phyloP scores from a whole-genome alignment of 2,888 invertebrate genomes.

The Dexiosoma caninum region DNA sequence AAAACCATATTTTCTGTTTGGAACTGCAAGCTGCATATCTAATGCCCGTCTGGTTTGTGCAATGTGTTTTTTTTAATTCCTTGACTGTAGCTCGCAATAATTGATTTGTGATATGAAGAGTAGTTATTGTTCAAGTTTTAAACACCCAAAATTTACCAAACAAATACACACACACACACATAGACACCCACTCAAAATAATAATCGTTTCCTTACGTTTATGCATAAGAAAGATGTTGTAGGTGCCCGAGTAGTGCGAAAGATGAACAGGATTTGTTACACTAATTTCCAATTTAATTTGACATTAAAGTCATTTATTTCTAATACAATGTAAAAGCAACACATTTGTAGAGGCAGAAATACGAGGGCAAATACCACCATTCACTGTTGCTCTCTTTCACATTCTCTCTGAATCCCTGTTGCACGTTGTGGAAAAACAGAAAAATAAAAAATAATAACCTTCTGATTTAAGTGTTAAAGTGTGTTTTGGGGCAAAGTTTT shows the following conservation, averaged over 20 bases:
- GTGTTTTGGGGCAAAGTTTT: slow-evolving; percentile 29
- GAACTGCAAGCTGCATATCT: background rate
- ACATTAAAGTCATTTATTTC: slow-evolving; percentile 72
- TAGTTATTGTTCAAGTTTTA: slow-evolving; percentile 11
- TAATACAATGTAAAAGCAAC: slow-evolving; percentile 61
- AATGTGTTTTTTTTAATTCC: background rate
- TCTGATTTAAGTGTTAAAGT: background rate
- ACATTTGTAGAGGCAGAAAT: background rate
- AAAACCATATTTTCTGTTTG: slow-evolving; percentile 8
- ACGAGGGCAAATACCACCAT: background rate
- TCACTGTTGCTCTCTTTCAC: slow-evolving; percentile 6
- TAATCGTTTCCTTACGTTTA: background rate
- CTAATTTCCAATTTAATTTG: slow-evolving; percentile 75
- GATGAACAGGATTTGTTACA: slow-evolving; percentile 66
- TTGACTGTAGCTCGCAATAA: slow-evolving; percentile 71
- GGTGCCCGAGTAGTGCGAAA: slow-evolving; percentile 6
- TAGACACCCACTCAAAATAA: background rate
- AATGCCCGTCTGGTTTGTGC: background rate
- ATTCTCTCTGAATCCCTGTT: background rate
- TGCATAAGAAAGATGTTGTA: background rate
- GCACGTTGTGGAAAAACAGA: background rate
- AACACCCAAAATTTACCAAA: slow-evolving; percentile 62
- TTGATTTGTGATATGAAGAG: slow-evolving; percentile 74
- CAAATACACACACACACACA: background rate
- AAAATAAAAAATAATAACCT: background rate